Evolutionary conservation across 2,888 invertebrate genomes (phyloP).

Genomic region (Apoda limacodes): DNA sequence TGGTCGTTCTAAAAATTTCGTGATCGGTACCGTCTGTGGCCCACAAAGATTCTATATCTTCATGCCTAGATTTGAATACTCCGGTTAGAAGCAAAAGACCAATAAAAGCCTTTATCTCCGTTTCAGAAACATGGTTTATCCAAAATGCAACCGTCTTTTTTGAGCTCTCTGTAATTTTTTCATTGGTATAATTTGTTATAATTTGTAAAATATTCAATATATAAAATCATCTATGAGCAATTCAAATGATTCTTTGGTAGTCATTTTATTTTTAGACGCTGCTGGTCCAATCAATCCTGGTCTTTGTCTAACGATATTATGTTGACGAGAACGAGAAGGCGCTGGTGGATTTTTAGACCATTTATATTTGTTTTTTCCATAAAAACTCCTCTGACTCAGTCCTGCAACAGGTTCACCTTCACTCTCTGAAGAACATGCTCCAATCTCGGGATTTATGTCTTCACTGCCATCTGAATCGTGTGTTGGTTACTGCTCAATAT

Average conservation of each 20-base stretch:
- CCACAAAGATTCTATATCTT: no score
- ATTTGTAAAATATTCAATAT: no score
- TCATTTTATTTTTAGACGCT: constrained; percentile 8
- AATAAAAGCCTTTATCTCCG: no score
- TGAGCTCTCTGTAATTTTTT: no score
- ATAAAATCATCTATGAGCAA: no score
- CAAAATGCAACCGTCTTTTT: no score
- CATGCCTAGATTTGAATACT: no score
- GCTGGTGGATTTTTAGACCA: constrained; percentile 13
- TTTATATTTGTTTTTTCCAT: constrained; percentile 13
- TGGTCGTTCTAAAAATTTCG: constrained; percentile 6
- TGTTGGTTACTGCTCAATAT: constrained; percentile 8
- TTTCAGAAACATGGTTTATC: no score
- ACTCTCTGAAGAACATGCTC: constrained; percentile 6
- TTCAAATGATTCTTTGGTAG: constrained; percentile 11
- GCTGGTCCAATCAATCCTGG: constrained; percentile 11
- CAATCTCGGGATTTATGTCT: constrained; percentile 6
- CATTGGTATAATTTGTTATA: no score
- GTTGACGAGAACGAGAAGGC: constrained; percentile 10
- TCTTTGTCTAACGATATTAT: constrained; percentile 9
- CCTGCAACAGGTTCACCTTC: constrained; percentile 9
- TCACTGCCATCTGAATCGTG: constrained; percentile 12
- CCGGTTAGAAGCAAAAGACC: no score
- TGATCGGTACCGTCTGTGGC: constrained; percentile 1
- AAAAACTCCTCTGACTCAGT: constrained; percentile 8